Base-by-base conservation (phyloP, 2,113 vertebrate species). In the Platanista minor region DNA sequence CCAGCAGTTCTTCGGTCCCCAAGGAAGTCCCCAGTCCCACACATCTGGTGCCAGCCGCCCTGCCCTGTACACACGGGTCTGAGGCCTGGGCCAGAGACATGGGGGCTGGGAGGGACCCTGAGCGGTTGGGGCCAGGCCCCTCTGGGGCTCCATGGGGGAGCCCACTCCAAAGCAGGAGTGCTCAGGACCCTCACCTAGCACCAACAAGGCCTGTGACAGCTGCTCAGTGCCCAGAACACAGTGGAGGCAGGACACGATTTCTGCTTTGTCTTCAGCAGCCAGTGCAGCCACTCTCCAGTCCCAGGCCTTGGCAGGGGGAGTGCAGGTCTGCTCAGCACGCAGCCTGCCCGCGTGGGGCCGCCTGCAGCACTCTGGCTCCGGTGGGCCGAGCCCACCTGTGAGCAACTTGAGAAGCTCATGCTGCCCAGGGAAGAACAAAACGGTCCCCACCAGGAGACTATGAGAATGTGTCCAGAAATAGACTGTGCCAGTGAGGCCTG, bases 201-300 rank as follows among this genome's bases (percentile, higher is more conserved):
- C n/a, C 49, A n/a, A 2, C 10, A 13, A 5, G 7, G 25, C 29
- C 49, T 3, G 3, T 8, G 11, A 21, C 4, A 1, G 9, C 61
- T 8, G 66, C 74, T 71, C 43, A 17, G 57, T 2, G 17, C 29
- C 57, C n/a, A 69, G n/a, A 9, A 21, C 27, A 49, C 2, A 3
- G 7, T 0, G 6, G 41, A 5, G 17, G 36, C 27, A 36, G 0
- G 1, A 33, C 2, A 8, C 0, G 0, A 33, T 29, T 80, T 52
- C 43, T 66, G 69, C 25, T n/a, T 41, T 46, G 39, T 64, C n/a
- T 61, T 74, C 14, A 21, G 71, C 15, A 29, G 61, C 75, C n/a
- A 14, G 27, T 0, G 1, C 1, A 49, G 72, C 31, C 33, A 21
- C 23, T 87, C 86, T 91, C 75, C 25, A 33, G 54, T 10, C 52